Conservation (phyloP, 1,140 invertebrate genomes). For the Caenorhabditis briggsae region DNA sequence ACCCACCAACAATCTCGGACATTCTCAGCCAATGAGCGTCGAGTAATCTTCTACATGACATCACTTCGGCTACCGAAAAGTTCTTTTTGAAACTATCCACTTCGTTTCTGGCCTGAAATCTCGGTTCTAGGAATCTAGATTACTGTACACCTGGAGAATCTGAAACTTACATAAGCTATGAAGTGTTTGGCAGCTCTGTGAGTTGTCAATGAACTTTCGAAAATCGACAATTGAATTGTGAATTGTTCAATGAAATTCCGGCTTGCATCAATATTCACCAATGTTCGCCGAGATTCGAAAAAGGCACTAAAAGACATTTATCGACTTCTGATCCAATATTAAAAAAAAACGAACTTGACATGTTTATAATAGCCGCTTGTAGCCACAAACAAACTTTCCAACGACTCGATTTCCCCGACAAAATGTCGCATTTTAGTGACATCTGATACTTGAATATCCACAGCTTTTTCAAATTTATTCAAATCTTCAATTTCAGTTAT, state of each 20-base stretch:
- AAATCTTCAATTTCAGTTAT: constrained; percentile 59
- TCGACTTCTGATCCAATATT: background rate
- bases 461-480: constrained; percentile 61
- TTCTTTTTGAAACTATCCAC: constrained; percentile 62
- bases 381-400: constrained; percentile 51
- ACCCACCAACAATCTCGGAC: constrained; percentile 60
- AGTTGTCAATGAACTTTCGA: constrained; percentile 23
- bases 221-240: constrained; percentile 22
- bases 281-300: constrained; percentile 57
- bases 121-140: background rate
- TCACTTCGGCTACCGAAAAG: constrained; percentile 56
- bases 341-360: constrained; percentile 42
- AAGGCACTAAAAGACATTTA: constrained; percentile 49
- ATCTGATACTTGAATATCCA: constrained; percentile 52
- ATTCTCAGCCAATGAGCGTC: constrained; percentile 62
- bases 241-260: constrained; percentile 31
- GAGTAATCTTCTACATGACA: constrained; percentile 55
- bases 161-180: constrained; percentile 52
- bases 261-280: constrained; percentile 50
- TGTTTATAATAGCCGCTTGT: constrained; percentile 59
- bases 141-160: background rate
- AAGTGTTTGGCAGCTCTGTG: constrained; percentile 59
- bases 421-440: constrained; percentile 54
- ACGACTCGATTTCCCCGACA: constrained; percentile 33
- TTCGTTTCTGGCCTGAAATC: constrained; percentile 59